A percentile compares a stretch with the other conserved stretches of the same genome.
Evolutionary conservation across 2,797 vertebrate species (phyloP).

Genomic region (Acrossocheilus fasciatus): DNA sequence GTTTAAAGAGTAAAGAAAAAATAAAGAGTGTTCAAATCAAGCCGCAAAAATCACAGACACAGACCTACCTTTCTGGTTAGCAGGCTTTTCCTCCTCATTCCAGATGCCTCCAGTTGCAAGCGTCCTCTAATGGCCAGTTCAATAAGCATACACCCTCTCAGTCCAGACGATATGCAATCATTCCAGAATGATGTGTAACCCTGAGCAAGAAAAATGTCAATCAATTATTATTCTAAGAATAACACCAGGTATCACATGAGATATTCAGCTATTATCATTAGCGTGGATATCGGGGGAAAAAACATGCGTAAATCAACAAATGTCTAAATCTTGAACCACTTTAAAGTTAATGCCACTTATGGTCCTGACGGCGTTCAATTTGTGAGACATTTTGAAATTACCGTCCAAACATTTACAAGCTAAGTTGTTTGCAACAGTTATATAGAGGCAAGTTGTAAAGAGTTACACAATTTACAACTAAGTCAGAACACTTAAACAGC

Average conservation of each 20-base stretch:
- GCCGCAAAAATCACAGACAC: constrained; percentile 10
- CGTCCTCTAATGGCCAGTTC: constrained; percentile 93
- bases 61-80: constrained; percentile 89
- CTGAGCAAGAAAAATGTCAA: constrained; percentile 71
- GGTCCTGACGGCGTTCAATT: no score
- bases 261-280: background rate
- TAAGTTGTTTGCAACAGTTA: background rate
- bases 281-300: background rate
- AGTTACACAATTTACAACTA: background rate
- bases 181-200: constrained; percentile 99
- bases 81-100: constrained; percentile 94
- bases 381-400: background rate
- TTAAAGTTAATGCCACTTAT: background rate
- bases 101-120: constrained; percentile 91
- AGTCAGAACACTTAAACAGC: background rate
- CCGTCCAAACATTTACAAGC: background rate
- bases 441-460: background rate
- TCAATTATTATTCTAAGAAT: background rate
- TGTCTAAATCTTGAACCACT: background rate
- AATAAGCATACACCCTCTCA: constrained; percentile 97
- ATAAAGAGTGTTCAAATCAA: background rate
- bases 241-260: background rate
- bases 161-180: constrained; percentile 96
- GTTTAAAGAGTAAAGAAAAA: constrained; percentile 9
- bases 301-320: background rate